These are phyloP conservation scores for Blastobasis adustella DNA, from an alignment of 2,888 invertebrate genomes.

Conservation along the genomic window DNA sequence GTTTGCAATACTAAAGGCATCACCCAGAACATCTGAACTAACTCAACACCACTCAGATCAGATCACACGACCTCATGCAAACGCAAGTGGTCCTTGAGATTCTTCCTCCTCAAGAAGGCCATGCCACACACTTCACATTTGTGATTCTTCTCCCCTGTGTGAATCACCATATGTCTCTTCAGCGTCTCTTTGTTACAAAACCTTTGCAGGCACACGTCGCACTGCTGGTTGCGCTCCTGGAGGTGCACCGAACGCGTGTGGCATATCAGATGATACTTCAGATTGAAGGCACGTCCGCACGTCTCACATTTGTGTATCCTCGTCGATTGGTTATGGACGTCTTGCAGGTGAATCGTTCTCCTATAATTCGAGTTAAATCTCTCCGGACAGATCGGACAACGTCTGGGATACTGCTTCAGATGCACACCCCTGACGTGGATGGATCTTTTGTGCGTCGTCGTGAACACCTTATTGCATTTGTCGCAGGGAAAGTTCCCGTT, in stretches of 20 bases:
- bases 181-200: slow-evolving; percentile 73
- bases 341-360: slow-evolving; percentile 61
- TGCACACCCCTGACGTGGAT: slow-evolving; percentile 60
- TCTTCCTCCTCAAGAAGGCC: slow-evolving; percentile 62
- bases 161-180: slow-evolving; percentile 73
- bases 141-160: slow-evolving; percentile 71
- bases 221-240: slow-evolving; percentile 68
- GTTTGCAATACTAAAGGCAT: too few relatives aligned
- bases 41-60: too few relatives aligned
- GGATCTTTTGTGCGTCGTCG: slow-evolving; percentile 53
- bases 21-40: too few relatives aligned
- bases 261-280: slow-evolving; percentile 61
- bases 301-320: slow-evolving; percentile 63
- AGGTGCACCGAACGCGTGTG: slow-evolving; percentile 61
- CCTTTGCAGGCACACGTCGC: slow-evolving; percentile 66
- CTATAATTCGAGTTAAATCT: slow-evolving; percentile 64
- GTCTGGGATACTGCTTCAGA: slow-evolving; percentile 51
- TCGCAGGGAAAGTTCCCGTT: slow-evolving; percentile 60
- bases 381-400: slow-evolving; percentile 64
- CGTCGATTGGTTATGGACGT: slow-evolving; percentile 62
- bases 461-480: slow-evolving; percentile 54
- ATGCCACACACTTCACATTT: slow-evolving; percentile 71
- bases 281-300: slow-evolving; percentile 57
- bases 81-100: slow-evolving; percentile 59
- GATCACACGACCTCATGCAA: slow-evolving; percentile 45